These are phyloP conservation scores for Percopsis transmontana DNA, from an alignment of 2,113 vertebrate genomes.

Conservation along the genomic window DNA sequence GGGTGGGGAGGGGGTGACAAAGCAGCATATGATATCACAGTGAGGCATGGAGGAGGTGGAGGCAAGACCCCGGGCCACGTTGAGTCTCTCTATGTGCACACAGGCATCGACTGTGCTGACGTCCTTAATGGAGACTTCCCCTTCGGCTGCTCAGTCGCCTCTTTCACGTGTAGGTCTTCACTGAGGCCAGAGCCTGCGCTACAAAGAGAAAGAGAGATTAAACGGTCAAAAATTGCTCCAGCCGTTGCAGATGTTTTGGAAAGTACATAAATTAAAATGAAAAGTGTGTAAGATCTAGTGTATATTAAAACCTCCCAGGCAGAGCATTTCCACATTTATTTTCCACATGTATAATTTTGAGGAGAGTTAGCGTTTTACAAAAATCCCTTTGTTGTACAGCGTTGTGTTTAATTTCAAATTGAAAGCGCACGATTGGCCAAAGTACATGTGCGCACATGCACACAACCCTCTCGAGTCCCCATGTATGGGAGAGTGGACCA, in stretches of 20 bases:
- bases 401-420: too few relatives aligned
- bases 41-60: conserved; percentile 52
- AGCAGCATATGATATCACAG: conserved; percentile 62
- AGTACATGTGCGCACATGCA: too few relatives aligned
- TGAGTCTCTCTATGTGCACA: conserved; percentile 41
- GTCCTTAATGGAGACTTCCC: conserved; percentile 25
- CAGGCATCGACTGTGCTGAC: conserved; percentile 47
- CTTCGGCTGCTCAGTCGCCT: conserved; percentile 24
- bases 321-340: too few relatives aligned
- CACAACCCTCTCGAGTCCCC: too few relatives aligned
- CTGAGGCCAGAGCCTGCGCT: conserved; percentile 74
- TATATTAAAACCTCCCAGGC: too few relatives aligned
- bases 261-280: too few relatives aligned
- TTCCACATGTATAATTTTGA: too few relatives aligned
- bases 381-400: too few relatives aligned
- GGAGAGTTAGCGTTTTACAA: too few relatives aligned
- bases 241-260: neutral
- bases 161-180: conserved; percentile 77
- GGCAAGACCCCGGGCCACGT: conserved; percentile 24
- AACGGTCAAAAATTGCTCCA: neutral
- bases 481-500: too few relatives aligned
- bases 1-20: conserved; percentile 22
- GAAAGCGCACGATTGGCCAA: too few relatives aligned
- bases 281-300: too few relatives aligned
- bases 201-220: conserved; percentile 10